These are phyloP conservation scores for Mugil cephalus DNA, from an alignment of 2,113 vertebrate genomes.

Conservation along the genomic window DNA sequence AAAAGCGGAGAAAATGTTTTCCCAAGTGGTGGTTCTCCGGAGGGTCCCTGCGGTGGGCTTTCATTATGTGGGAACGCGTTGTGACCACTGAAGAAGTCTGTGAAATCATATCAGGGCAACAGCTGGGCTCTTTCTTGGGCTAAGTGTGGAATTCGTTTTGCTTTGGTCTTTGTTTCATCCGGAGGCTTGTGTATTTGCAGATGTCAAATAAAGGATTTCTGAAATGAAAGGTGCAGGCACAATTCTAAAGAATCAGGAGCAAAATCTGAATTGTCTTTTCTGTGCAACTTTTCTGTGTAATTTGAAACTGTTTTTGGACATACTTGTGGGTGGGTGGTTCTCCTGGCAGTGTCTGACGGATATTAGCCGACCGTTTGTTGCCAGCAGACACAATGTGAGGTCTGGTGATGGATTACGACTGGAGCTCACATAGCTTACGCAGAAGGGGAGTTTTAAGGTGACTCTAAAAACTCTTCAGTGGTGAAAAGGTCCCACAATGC, in stretches of 20 bases:
- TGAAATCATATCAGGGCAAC: conserved; percentile 65
- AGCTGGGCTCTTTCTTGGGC: conserved; percentile 57
- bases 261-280: too few relatives aligned
- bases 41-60: conserved; percentile 68
- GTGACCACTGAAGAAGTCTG: conserved; percentile 69
- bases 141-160: conserved; percentile 14
- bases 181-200: neutral
- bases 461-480: too few relatives aligned
- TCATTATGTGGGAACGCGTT: conserved; percentile 74
- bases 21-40: conserved; percentile 71
- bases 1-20: conserved; percentile 75
- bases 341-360: neutral
- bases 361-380: neutral
- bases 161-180: conserved; percentile 31
- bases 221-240: neutral
- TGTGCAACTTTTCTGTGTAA: neutral
- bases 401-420: too few relatives aligned
- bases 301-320: neutral
- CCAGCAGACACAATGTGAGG: neutral
- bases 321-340: neutral
- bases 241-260: too few relatives aligned
- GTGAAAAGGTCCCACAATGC: too few relatives aligned
- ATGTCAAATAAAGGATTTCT: too few relatives aligned
- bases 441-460: too few relatives aligned
- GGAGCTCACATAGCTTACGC: too few relatives aligned